Base-by-base conservation (phyloP, 2,888 invertebrate genomes). In the Orthosia gothica region DNA sequence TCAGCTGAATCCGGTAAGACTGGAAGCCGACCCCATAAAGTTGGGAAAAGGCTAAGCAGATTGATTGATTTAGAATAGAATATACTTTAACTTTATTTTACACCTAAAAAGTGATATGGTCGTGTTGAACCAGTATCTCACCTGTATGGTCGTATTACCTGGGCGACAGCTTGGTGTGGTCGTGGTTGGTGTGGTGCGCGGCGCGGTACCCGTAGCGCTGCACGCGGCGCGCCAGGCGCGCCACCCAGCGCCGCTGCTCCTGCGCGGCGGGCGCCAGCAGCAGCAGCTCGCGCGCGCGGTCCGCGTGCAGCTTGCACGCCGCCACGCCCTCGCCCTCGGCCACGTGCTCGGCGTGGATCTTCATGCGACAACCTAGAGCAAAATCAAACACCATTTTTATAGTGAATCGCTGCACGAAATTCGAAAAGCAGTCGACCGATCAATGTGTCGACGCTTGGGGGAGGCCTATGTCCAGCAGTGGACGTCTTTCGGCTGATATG, bases 331-430 rank as follows among this genome's bases (percentile, higher is more conserved):
- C 93, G 88, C 96, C 97, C 87, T 97, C 97, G 89, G 98, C 98
- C 93, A 99, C 97, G 97, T 99, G 99, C 93, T 99, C 99, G 94
- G 99, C 99, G 96, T 99, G 99, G 91, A 99, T 98, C 97, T 99
- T 99, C 94, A 99, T 98, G 92, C 99, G 98, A 96, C 99, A 99
- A 86, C 99, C 99, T 98, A 92, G 58, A 20, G 0, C 1, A 0
- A n/a, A 18, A 32, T 47, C 15, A 2, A 32, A 47, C 18, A 32
- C 18, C 4, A 50, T n/a, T 40, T 3, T 16, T 13, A 49, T n/a
- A 15, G 26, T 45, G 5, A 64, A 23, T 11, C 55, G 20, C 40
- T 12, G 23, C 13, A 13, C 2, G 9, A 55, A 3, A 23, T n/a
- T n/a, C n/a, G n/a, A n/a, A n/a, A n/a, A n/a, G n/a, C n/a, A n/a